Percentiles rank a stretch among this genome's conserved stretches.
Evolutionary conservation across 2,888 invertebrate species (phyloP).

Genomic region (Nyleta sp.): DNA sequence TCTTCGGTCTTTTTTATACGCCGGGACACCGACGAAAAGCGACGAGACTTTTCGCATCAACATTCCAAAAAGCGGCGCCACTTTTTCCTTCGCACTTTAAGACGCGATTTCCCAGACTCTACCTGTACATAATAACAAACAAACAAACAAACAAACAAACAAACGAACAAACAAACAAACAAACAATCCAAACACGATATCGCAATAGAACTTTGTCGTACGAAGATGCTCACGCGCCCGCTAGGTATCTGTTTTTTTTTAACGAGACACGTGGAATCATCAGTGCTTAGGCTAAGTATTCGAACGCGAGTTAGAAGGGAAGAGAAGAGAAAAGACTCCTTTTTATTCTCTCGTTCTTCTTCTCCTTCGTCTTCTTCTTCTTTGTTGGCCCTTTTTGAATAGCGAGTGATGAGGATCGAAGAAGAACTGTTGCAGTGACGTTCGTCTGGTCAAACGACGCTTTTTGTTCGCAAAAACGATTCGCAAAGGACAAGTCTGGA

Average conservation of each 20-base stretch:
- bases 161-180: too few relatives aligned
- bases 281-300: slow-evolving; percentile 54
- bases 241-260: slow-evolving; percentile 64
- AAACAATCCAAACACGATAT: slow-evolving; percentile 66
- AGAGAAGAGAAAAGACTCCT: slow-evolving; percentile 25
- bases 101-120: slow-evolving; percentile 33
- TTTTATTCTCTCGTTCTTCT: slow-evolving; percentile 23
- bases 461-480: slow-evolving; percentile 3
- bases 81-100: slow-evolving; percentile 20
- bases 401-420: slow-evolving; percentile 26
- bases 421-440: slow-evolving; percentile 33
- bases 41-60: slow-evolving; percentile 37
- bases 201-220: slow-evolving; percentile 76
- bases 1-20: slow-evolving; percentile 34
- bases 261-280: slow-evolving; percentile 59
- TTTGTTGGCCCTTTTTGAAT: slow-evolving; percentile 20
- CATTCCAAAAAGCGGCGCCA: slow-evolving; percentile 50
- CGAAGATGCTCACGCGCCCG: slow-evolving; percentile 72
- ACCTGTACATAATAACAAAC: slow-evolving; percentile 63
- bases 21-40: slow-evolving; percentile 17
- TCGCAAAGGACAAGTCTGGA: background rate
- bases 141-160: too few relatives aligned
- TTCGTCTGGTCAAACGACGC: slow-evolving; percentile 23
- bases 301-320: slow-evolving; percentile 25
- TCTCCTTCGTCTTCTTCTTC: too few relatives aligned